Evolutionary conservation across 1,140 invertebrate genomes (phyloP), one percentile per base, ranked within the genome.

Genomic region (Centruroides sculpturatus): DNA sequence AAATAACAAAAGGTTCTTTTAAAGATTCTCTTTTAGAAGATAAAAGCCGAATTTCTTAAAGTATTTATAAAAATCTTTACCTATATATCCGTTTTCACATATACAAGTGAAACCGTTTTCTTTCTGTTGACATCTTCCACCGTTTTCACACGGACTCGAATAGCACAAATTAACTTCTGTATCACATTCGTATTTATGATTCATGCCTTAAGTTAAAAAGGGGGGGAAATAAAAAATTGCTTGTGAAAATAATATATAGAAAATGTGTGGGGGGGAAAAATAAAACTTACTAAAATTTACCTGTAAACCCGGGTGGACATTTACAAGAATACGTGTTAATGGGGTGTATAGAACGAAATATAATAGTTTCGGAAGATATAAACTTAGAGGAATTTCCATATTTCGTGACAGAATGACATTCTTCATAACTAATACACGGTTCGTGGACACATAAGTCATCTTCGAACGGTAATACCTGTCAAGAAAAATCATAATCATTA

Each of bases 91-190:
- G 0, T 80, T 66, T 0, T 76, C 70, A 73, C 96, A 99, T 0
- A 85, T 78, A 72, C 96, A 99, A 0, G 87, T 86, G 72, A 93
- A 98, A 3, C 92, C 92, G 9, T 89, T 85, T 75, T 99, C 96
- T 4, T 82, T 81, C 1, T 88, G 76, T 57, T 85, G 72, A 69
- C 96, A 99, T 0, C 82, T 85, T 0, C 93, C 95, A 35, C 86
- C 86, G 71, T 92, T 90, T 67, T 81, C 76, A 72, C 96, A 99
- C 0, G 95, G 94, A 68, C 86, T 90, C 3, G 92, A 96, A 71
- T 96, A 98, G 71, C 96, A 99, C 0, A 98, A 75, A 75, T 99
- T 93, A 0, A 99, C 89, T 73, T 98, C 94, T 0, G 88, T 90
- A 71, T 98, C 94, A 71, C 96, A 99, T 55, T 93, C 77, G 66